Evolutionary conservation across 1,140 invertebrate species (phyloP).

Genomic region (Danaus melanippus): DNA sequence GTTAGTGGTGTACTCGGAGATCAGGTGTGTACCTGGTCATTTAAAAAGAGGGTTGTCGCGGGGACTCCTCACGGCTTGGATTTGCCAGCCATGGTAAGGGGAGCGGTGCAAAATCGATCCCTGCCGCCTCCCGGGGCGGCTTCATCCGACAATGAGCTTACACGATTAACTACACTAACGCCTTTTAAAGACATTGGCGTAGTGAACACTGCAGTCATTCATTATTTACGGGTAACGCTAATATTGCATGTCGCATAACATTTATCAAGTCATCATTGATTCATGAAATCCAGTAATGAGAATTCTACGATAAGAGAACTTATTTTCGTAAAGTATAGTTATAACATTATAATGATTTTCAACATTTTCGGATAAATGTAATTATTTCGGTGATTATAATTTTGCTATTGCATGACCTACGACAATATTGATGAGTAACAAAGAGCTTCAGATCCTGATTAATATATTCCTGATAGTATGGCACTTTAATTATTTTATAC

Average conservation of each 20-base stretch:
- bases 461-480: conserved; percentile 64
- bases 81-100: conserved; percentile 32
- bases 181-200: conserved; percentile 49
- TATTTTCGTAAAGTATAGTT: too few species aligned
- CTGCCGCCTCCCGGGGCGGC: conserved; percentile 30
- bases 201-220: conserved; percentile 54
- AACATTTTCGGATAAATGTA: too few species aligned
- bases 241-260: conserved; percentile 48
- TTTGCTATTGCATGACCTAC: conserved; percentile 52
- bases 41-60: conserved; percentile 29
- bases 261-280: conserved; percentile 28
- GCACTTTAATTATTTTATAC: conserved; percentile 66
- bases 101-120: conserved; percentile 70
- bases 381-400: not conserved
- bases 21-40: conserved; percentile 42
- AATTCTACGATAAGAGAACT: too few species aligned
- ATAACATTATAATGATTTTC: too few species aligned
- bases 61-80: conserved; percentile 28
- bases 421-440: conserved; percentile 32
- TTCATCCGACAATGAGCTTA: conserved; percentile 62
- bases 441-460: conserved; percentile 50
- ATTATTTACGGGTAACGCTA: conserved; percentile 37
- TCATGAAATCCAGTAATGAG: not conserved
- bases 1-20: conserved; percentile 59
- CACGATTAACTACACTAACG: conserved; percentile 70